Percentiles rank a stretch among this genome's conserved stretches.
These are phyloP conservation scores for Marmota flaviventris DNA, from an alignment of 2,113 vertebrate genomes.

Conservation along the genomic window DNA sequence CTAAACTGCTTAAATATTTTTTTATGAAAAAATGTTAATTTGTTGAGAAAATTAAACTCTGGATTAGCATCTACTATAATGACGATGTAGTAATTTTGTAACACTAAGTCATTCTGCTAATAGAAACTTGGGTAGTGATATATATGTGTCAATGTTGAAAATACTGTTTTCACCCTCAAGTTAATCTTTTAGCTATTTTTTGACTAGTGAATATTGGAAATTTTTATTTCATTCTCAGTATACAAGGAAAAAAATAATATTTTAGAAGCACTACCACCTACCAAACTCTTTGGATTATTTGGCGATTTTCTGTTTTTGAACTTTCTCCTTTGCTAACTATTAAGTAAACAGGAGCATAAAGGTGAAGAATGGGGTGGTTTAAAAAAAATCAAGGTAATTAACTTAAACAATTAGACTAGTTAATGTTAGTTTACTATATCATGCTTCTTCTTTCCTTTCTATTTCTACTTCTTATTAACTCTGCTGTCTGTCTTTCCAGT, in stretches of 20 bases:
- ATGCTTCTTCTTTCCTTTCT: conserved; percentile 86
- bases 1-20: conserved; percentile 39
- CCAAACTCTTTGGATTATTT: conserved; percentile 14
- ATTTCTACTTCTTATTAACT: conserved; percentile 91
- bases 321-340: conserved; percentile 47
- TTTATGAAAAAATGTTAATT: conserved; percentile 19
- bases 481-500: conserved; percentile 95
- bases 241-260: conserved; percentile 43
- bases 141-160: conserved; percentile 45
- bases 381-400: conserved; percentile 54
- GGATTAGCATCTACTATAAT: background rate
- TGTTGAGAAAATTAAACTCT: conserved; percentile 44
- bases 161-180: conserved; percentile 58
- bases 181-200: conserved; percentile 76
- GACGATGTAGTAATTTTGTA: background rate
- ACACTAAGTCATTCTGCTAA: background rate
- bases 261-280: conserved; percentile 61
- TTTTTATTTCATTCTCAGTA: conserved; percentile 61
- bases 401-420: conserved; percentile 67
- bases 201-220: conserved; percentile 78
- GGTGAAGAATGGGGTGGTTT: conserved; percentile 72
- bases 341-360: conserved; percentile 49
- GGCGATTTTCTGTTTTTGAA: background rate
- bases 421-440: conserved; percentile 86
- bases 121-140: background rate